Percentiles rank a stretch among this genome's conserved stretches.
Conservation (phyloP, 1,140 invertebrate genomes). For the Hyphantria cunea region DNA sequence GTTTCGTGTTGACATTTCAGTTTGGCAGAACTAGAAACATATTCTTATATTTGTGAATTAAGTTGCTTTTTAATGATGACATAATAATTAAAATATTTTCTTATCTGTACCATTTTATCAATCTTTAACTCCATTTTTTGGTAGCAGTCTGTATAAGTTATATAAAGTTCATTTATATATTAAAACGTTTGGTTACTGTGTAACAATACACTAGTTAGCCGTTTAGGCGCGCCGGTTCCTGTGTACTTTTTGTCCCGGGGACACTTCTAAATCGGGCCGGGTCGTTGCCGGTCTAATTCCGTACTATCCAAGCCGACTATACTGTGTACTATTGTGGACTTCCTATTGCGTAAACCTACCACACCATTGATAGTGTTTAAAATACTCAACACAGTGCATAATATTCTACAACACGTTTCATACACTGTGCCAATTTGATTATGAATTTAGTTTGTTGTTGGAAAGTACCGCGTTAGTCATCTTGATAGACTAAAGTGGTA, state of each 20-base stretch:
- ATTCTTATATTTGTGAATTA: too few relatives aligned
- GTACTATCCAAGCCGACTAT: slow-evolving; percentile 39
- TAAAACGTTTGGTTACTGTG: slow-evolving; percentile 33
- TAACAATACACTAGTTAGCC: slow-evolving; percentile 37
- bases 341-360: slow-evolving; percentile 47
- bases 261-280: slow-evolving; percentile 62
- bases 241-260: slow-evolving; percentile 65
- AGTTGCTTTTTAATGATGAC: too few relatives aligned
- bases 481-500: slow-evolving; percentile 16
- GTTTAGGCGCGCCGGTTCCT: slow-evolving; percentile 48
- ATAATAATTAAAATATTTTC: too few relatives aligned
- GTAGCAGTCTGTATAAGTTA: too few relatives aligned
- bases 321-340: slow-evolving; percentile 40
- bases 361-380: slow-evolving; percentile 39
- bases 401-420: slow-evolving; percentile 1
- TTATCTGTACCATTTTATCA: too few relatives aligned
- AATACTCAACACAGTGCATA: slow-evolving; percentile 15
- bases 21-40: too few relatives aligned
- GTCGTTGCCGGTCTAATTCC: slow-evolving; percentile 59
- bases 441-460: slow-evolving; percentile 14
- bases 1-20: too few relatives aligned
- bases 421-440: slow-evolving; percentile 16
- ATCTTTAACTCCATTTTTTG: too few relatives aligned
- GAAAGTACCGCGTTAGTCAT: slow-evolving; percentile 24
- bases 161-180: too few relatives aligned